Evolutionary conservation across 2,888 invertebrate species (phyloP), one percentile per base, ranked within the genome.

Genomic region (Ditula angustiorana): DNA sequence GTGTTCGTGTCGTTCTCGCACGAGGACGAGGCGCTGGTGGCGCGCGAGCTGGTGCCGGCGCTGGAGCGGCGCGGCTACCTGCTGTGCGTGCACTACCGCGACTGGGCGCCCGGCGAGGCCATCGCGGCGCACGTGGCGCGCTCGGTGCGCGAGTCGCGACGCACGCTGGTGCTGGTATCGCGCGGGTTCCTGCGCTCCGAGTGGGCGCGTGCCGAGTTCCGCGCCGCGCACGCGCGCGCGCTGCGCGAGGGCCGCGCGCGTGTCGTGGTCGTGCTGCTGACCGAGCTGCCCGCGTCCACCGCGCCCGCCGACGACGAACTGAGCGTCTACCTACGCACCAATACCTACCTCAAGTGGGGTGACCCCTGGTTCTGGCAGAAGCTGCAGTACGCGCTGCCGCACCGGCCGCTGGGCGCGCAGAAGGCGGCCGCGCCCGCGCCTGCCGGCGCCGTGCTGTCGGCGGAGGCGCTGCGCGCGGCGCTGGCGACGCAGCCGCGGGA

Each of bases 301-400:
- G 93, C 94, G 26, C 88, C 93, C 66, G 87, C 96, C 64, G 96
- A 96, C 75, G 72, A 69, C 2, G 89, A 96, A 50, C 94, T 95
- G 77, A 93, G 95, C 0, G 70, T 74, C 49, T 97, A 97, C 79
- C 86, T 97, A 5, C 93, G 93, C 67, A 95, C 94, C 83, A 96
- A 96, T 80, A 97, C 97, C 0, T 97, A 97, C 78, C 93, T 97
- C 28, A 95, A 96, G 75, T 96, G 96, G 96, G 96, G 95, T 10
- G 96, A 97, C 79, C 95, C 95, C 7, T 96, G 95, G 95, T 97
- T 97, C 86, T 97, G 97, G 97, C 93, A 96, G 61, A 96, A 96
- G 80, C 86, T 97, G 58, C 91, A 94, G 33, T 96, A 95, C 78
- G 96, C 97, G 1, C 86, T 97, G 79, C 97, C 80, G 7, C 66